A percentile compares a stretch with the other conserved stretches of the same genome.
These are phyloP conservation scores for Kradibia gibbosae DNA, from an alignment of 1,140 invertebrate genomes.

Conservation along the genomic window DNA sequence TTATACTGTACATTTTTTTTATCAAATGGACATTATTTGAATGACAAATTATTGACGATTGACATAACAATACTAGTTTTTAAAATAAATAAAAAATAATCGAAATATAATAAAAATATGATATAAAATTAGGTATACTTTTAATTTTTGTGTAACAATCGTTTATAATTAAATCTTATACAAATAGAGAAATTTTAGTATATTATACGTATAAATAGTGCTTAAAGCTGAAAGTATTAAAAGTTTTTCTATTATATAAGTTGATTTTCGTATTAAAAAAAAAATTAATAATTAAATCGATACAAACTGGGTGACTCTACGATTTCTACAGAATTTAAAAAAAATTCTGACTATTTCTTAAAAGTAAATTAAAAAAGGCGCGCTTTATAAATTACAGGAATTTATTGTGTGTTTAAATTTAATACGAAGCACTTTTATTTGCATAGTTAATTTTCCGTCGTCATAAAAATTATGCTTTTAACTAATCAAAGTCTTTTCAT, in stretches of 20 bases:
- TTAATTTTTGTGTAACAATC: constrained; percentile 43
- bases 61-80: background rate
- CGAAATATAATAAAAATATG: constrained; percentile 9
- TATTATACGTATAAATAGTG: constrained; percentile 33
- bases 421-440: constrained; percentile 44
- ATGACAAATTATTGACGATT: background rate
- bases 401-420: constrained; percentile 40
- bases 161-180: constrained; percentile 42
- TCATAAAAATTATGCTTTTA: constrained; percentile 47
- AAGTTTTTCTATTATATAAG: constrained; percentile 29
- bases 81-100: constrained; percentile 10
- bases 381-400: constrained; percentile 40
- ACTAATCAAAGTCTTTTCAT: constrained; percentile 45
- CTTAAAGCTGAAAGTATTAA: constrained; percentile 22
- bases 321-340: constrained; percentile 12
- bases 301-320: constrained; percentile 2
- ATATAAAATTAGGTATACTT: constrained; percentile 46
- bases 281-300: constrained; percentile 30
- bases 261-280: constrained; percentile 34
- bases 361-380: constrained; percentile 36
- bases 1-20: constrained; percentile 7
- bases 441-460: constrained; percentile 29
- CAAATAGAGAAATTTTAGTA: background rate
- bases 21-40: background rate
- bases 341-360: constrained; percentile 26